phyloP scores from a whole-genome alignment of 2,113 vertebrate species.

The Ondatra zibethicus region DNA sequence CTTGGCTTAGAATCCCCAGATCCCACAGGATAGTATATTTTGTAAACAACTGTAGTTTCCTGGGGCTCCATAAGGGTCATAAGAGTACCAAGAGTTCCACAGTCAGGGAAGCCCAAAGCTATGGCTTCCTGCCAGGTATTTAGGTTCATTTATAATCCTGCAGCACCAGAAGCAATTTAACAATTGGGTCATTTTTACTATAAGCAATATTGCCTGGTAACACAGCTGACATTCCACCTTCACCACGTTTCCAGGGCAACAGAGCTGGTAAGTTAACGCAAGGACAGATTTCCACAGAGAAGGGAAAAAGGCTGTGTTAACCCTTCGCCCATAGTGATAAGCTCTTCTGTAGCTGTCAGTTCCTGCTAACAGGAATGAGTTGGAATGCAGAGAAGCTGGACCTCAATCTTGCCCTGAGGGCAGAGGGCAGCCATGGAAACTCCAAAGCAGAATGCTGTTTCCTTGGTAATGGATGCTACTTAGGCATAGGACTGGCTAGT shows the following conservation, averaged over 20 bases:
- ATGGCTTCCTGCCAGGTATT: slow-evolving; percentile 63
- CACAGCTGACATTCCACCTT: slow-evolving; percentile 73
- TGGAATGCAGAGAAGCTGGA: neutral
- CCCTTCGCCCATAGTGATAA: slow-evolving; percentile 42
- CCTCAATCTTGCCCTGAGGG: neutral
- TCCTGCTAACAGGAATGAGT: neutral
- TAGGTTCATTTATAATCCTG: slow-evolving; percentile 65
- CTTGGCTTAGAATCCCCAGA: slow-evolving; percentile 8
- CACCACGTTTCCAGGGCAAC: slow-evolving; percentile 75
- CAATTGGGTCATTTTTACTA: slow-evolving; percentile 74
- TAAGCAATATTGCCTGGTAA: slow-evolving; percentile 74
- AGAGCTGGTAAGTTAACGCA: slow-evolving; percentile 67
- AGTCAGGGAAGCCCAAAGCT: slow-evolving; percentile 42
- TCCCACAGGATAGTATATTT: neutral
- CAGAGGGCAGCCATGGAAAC: neutral
- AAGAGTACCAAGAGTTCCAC: slow-evolving; percentile 14
- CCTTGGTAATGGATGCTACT: neutral
- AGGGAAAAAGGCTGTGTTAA: slow-evolving; percentile 56
- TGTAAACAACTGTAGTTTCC: slow-evolving; percentile 49
- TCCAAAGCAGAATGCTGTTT: neutral
- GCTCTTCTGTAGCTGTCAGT: neutral
- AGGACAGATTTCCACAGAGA: slow-evolving; percentile 65
- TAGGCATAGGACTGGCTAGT: neutral
- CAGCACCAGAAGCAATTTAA: slow-evolving; percentile 68
- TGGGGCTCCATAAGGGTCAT: neutral